Evolutionary conservation across 1,140 invertebrate species (phyloP), one percentile per base, ranked within the genome.

Genomic region (Mamestra configurata): DNA sequence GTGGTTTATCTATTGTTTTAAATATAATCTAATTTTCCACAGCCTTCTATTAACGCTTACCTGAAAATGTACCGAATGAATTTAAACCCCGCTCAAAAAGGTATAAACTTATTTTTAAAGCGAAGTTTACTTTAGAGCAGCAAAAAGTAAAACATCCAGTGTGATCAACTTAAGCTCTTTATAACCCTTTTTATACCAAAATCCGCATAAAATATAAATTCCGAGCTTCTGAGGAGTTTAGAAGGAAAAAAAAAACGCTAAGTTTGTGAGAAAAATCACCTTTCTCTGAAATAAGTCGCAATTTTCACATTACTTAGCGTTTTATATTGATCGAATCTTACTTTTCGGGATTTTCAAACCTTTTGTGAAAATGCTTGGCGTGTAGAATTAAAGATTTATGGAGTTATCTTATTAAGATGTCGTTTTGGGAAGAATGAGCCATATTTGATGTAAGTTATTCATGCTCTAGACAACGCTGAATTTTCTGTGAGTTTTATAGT

Each of bases 241-340:
- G 31, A 37, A 64, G 35, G 59, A 64, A 61, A 64, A 64, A 61
- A 64, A 64, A 64, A 64, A 40, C 27, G 59, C 59, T 40, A 64
- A 64, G n/a, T 64, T 11, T 31, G 18, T 64, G 59, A 40, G 35
- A 37, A 40, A 35, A 35, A 35, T 40, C 59, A 64, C 31, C n/a
- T 35, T 64, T 10, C 31, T 64, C 35, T 64, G 8, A 64, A 64
- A 40, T 64, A 40, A 64, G 59, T 18, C 35, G 35, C 35, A 64
- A 64, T 40, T 64, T 64, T 37, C 59, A 64, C 27, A 64, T 64
- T 64, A 64, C 35, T 64, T 64, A 40, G 31, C 35, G 24, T 27
- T 64, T 46, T 46, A 46, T 64, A 64, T 64, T 64, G 59, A 64
- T 64, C 59, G 59, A 64, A 64, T 64, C 35, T 40, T 64, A 37